These are phyloP conservation scores for Clupea harengus DNA, from an alignment of 2,113 vertebrate genomes.

Conservation along the genomic window DNA sequence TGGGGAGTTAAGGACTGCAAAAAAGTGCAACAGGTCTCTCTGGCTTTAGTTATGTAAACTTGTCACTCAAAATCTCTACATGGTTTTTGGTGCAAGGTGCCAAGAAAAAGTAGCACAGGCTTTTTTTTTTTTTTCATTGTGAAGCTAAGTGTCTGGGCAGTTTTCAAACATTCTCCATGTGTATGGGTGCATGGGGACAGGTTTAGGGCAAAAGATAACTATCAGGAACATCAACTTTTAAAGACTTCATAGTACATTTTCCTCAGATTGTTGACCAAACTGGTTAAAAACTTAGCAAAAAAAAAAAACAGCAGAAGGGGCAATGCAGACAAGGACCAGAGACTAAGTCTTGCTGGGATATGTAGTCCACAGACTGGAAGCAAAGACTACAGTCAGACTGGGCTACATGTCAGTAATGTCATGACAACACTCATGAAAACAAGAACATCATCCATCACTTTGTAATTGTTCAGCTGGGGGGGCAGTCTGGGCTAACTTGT, in stretches of 20 bases:
- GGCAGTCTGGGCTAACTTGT: slow-evolving; percentile 1
- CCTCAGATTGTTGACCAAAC: not conserved
- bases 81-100: slow-evolving; percentile 33
- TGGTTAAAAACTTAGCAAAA: not conserved
- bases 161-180: slow-evolving; percentile 48
- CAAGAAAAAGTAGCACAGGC: slow-evolving; percentile 20
- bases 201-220: not conserved
- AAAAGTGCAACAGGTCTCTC: not conserved
- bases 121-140: not conserved
- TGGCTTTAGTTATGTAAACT: slow-evolving; percentile 60
- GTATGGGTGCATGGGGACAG: slow-evolving; percentile 17
- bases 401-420: not conserved
- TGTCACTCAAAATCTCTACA: slow-evolving; percentile 46
- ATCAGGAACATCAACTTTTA: slow-evolving; percentile 21
- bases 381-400: slow-evolving; percentile 19
- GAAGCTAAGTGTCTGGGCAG: slow-evolving; percentile 59
- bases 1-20: not conserved
- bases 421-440: slow-evolving; percentile 12
- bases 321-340: slow-evolving; percentile 20
- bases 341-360: slow-evolving; percentile 39
- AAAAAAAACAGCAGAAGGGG: slow-evolving; percentile 26
- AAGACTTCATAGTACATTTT: slow-evolving; percentile 10
- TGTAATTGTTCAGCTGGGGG: not conserved
- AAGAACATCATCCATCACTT: not conserved
- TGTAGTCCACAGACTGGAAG: slow-evolving; percentile 27